Base-by-base conservation (phyloP, 1,140 invertebrate species). In the Theocolax elegans region DNA sequence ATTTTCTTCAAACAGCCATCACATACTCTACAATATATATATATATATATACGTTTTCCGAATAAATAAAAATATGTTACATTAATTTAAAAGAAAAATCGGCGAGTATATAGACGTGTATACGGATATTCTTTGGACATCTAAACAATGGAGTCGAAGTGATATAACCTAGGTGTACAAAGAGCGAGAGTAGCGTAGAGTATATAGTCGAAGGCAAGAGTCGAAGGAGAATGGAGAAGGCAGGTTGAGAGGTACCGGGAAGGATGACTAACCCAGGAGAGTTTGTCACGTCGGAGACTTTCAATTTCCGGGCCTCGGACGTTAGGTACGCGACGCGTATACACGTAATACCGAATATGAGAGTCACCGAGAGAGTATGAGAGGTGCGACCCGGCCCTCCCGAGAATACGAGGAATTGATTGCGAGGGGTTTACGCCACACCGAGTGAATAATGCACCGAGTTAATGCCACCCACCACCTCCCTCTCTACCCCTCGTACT, bases 251-350 rank as follows among this genome's bases (percentile, higher is more conserved):
- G n/a, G n/a, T n/a, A n/a, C n/a, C n/a, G 17, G 40, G 13, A 53
- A 17, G 48, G 15, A 51, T 64, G 10, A 64, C 31, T 21, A 44
- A 13, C 40, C n/a, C n/a, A n/a, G 13, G n/a, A 42, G 21, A 21
- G 35, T 59, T 42, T 31, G 29, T 63, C 17, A 21, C 27, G 31
- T n/a, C 40, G 23, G 29, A 53, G 62, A 53, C 48, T 65, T 56
- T 66, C 64, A 66, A 66, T 66, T 66, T 66, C 51, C 38, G 51
- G n/a, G 29, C 27, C 31, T 44, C 51, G 27, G 17, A 56, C 7
- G 21, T 19, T 27, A n/a, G n/a, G n/a, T n/a, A n/a, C 2, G n/a
- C 63, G n/a, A 2, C 29, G 17, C 23, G 15, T n/a, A 53, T 53
- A 23, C 13, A n/a, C n/a, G n/a, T n/a, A 15, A 15, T 38, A 17